A percentile compares a stretch with the other conserved stretches of the same genome.
phyloP scores from a whole-genome alignment of 2,888 invertebrate genomes.

The Drepanosiphum platanoidis region DNA sequence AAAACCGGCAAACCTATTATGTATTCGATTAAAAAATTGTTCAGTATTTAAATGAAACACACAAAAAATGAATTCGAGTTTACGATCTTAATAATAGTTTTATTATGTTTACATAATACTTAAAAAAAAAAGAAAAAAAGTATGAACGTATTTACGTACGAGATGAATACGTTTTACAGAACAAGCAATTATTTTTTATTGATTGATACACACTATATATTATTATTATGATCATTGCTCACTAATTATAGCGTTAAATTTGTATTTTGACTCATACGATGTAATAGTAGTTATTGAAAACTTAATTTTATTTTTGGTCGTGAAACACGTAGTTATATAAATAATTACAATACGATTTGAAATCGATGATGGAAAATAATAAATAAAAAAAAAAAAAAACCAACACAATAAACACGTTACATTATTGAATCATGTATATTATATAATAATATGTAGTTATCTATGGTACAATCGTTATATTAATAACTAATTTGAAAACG shows the following conservation, averaged over 20 bases:
- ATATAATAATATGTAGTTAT: neutral
- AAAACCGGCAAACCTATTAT: too few species aligned
- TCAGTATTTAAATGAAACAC: neutral
- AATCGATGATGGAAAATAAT: neutral
- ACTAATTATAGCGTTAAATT: too few species aligned
- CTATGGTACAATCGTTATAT: neutral
- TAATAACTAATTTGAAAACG: slow-evolving; percentile 1
- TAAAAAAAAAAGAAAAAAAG: neutral
- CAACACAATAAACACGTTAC: neutral
- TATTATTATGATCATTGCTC: too few species aligned
- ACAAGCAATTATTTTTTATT: neutral
- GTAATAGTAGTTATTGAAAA: too few species aligned
- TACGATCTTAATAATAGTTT: too few species aligned
- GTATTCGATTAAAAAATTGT: too few species aligned
- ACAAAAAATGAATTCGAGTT: neutral
- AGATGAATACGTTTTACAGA: neutral
- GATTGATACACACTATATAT: neutral
- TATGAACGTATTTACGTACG: neutral
- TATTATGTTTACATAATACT: neutral
- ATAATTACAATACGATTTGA: neutral
- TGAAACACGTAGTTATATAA: neutral
- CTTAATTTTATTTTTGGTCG: neutral
- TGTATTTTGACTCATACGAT: too few species aligned
- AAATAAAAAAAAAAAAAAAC: neutral
- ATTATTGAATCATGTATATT: neutral